These are phyloP conservation scores for Caenorhabditis zanzibari DNA, from an alignment of 2,888 invertebrate species.

Conservation along the genomic window DNA sequence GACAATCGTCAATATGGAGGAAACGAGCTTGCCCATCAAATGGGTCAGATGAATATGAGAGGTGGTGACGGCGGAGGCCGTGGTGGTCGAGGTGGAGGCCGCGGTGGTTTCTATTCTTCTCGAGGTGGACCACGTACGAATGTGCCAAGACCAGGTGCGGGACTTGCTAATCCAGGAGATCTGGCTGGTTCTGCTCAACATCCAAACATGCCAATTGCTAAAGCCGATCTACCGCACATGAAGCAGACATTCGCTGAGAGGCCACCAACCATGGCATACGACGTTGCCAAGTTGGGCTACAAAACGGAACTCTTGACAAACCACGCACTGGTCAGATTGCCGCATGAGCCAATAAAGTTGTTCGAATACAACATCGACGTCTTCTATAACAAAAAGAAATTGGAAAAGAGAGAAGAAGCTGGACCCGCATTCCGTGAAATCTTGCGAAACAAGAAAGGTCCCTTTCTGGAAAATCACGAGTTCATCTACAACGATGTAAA, in stretches of 20 bases:
- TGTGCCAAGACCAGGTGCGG: not conserved
- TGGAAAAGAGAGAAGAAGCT: conserved; percentile 30
- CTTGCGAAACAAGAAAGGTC: no score
- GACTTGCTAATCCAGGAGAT: not conserved
- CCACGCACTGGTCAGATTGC: conserved; percentile 31
- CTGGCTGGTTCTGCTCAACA: not conserved
- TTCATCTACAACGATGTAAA: conserved; percentile 57
- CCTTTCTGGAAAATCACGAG: not conserved
- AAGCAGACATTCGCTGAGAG: conserved; percentile 35
- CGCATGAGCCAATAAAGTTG: not conserved
- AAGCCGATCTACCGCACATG: conserved; percentile 1
- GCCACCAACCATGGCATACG: conserved; percentile 4
- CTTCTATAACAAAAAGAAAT: not conserved
- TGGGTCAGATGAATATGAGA: no score
- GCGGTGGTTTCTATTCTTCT: not conserved
- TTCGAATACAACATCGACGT: conserved; percentile 42
- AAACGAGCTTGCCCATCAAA: not conserved
- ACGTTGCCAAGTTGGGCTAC: conserved; percentile 1
- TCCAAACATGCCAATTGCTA: not conserved
- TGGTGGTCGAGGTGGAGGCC: not conserved
- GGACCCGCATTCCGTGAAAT: conserved; percentile 28
- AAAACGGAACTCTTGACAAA: conserved; percentile 48
- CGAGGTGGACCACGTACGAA: not conserved
- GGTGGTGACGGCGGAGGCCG: not conserved
- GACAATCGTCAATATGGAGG: not conserved